phyloP scores from a whole-genome alignment of 2,113 vertebrate species.

The Myodes glareolus region DNA sequence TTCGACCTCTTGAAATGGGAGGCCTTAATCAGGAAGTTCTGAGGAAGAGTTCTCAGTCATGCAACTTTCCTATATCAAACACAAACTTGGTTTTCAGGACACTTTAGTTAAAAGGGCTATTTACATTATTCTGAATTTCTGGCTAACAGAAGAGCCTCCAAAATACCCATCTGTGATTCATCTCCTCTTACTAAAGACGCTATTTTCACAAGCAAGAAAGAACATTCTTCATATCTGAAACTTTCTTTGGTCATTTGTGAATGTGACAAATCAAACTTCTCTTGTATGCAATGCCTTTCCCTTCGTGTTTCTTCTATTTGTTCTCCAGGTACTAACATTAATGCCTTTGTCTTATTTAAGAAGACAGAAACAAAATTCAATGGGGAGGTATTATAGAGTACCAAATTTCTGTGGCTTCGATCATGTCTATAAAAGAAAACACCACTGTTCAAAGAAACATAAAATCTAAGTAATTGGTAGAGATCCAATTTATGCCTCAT shows the following conservation, averaged over 20 bases:
- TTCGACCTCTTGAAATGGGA: no score
- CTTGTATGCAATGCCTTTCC: background rate
- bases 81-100: background rate
- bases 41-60: background rate
- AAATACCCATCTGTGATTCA: background rate
- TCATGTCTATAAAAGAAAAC: background rate
- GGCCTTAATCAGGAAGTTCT: background rate
- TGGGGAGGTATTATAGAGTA: background rate
- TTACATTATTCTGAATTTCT: slow-evolving; percentile 28
- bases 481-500: background rate
- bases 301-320: background rate
- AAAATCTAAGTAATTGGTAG: background rate
- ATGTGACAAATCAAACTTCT: background rate
- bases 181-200: background rate
- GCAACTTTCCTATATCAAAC: background rate
- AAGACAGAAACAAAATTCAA: background rate
- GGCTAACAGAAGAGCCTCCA: background rate
- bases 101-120: background rate
- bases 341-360: background rate
- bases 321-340: background rate
- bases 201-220: slow-evolving; percentile 28
- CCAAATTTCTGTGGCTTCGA: background rate
- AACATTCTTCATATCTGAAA: background rate
- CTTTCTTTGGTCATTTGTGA: background rate
- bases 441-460: background rate